These are phyloP conservation scores for Hypocryptadius cinnamomeus DNA, from an alignment of 2,113 vertebrate species.

Conservation along the genomic window DNA sequence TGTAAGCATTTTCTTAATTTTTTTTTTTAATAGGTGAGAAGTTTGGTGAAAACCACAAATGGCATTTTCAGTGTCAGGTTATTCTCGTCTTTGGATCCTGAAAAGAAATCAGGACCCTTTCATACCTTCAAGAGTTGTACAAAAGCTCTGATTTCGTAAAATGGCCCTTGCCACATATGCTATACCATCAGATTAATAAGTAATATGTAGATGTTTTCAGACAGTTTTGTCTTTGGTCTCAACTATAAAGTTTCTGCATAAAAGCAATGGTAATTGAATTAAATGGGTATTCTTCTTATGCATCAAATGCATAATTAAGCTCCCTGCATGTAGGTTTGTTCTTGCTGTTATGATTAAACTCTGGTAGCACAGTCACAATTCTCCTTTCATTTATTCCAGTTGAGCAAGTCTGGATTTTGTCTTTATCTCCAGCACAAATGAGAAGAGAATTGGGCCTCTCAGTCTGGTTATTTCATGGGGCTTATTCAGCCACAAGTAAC, in stretches of 20 bases:
- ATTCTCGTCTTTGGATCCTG: background rate
- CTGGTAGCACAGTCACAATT: constrained; percentile 6
- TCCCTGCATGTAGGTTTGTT: constrained; percentile 17
- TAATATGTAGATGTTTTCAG: background rate
- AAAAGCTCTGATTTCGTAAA: background rate
- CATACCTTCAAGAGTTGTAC: background rate
- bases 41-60: background rate
- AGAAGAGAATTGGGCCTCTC: background rate
- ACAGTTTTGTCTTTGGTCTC: background rate
- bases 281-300: constrained; percentile 28
- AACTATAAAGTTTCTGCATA: background rate
- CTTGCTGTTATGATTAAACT: constrained; percentile 15
- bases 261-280: constrained; percentile 44
- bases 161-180: background rate
- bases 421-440: background rate
- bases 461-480: background rate
- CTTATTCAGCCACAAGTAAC: background rate
- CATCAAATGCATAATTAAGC: constrained; percentile 23
- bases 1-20: background rate
- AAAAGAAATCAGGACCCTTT: background rate
- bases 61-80: background rate
- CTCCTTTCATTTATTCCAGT: constrained; percentile 15
- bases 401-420: constrained; percentile 6
- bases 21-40: background rate
- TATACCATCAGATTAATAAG: background rate